Conservation (phyloP, 1,140 invertebrate species). For the Drosophila bifasciata region DNA sequence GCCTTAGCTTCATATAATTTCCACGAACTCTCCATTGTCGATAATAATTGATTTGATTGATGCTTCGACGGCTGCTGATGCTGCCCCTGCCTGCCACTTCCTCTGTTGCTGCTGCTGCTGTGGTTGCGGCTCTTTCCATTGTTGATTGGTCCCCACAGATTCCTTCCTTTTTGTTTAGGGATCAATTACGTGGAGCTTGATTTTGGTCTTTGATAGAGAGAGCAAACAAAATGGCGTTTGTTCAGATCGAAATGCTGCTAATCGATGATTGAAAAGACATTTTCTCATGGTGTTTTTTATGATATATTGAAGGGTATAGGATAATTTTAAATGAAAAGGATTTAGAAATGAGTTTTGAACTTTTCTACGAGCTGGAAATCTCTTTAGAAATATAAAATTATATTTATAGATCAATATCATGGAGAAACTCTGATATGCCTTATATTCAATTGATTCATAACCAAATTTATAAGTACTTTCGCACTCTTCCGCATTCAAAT, state of each 20-base stretch:
- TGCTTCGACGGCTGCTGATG: conserved; percentile 70
- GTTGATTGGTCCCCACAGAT: conserved; percentile 60
- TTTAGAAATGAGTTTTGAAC: no score
- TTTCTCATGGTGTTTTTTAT: no score
- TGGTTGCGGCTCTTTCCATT: conserved; percentile 38
- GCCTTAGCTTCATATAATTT: conserved; percentile 56
- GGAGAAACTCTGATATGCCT: no score
- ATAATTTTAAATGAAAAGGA: no score
- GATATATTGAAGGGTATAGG: no score
- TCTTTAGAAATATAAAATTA: not conserved
- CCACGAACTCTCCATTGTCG: conserved; percentile 75
- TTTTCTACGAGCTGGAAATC: no score
- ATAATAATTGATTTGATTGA: conserved; percentile 84
- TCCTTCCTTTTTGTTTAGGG: conserved; percentile 26
- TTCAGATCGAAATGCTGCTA: not conserved
- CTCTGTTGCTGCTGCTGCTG: conserved; percentile 34
- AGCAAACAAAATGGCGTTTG: conserved; percentile 39
- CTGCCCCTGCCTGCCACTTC: conserved; percentile 15
- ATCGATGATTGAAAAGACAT: no score
- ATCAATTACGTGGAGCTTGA: conserved; percentile 47
- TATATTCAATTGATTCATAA: no score
- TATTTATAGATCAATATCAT: not conserved
- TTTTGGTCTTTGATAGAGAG: conserved; percentile 21
- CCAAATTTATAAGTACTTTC: not conserved
- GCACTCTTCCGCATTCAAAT: not conserved